phyloP scores from a whole-genome alignment of 2,113 vertebrate species.

The Lepus americanus region DNA sequence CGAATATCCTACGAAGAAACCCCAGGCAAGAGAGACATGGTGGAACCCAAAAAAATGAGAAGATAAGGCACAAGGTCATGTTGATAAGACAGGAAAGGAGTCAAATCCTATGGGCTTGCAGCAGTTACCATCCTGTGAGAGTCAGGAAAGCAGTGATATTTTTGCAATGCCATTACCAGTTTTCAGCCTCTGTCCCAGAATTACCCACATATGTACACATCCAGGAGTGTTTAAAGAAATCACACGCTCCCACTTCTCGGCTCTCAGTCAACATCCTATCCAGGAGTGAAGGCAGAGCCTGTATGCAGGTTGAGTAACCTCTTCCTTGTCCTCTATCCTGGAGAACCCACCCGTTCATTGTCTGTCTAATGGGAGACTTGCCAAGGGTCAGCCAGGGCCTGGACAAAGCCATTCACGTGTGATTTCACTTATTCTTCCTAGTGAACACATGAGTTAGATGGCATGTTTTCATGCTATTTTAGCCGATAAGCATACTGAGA shows the following conservation, averaged over 20 bases:
- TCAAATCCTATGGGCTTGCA: too few species aligned
- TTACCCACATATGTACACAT: neutral
- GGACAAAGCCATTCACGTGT: neutral
- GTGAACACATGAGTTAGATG: neutral
- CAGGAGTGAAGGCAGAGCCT: neutral
- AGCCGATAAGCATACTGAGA: neutral
- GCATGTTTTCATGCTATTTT: neutral
- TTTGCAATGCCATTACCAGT: neutral
- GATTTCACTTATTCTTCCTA: neutral
- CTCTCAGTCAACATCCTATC: neutral
- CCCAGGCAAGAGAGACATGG: neutral
- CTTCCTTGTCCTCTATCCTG: rapidly evolving
- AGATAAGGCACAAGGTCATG: neutral
- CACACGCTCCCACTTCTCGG: neutral
- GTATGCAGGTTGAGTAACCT: rapidly evolving
- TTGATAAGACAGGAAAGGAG: neutral
- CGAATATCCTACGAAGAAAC: neutral
- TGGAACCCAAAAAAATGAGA: neutral
- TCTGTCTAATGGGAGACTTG: neutral
- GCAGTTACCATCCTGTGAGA: neutral
- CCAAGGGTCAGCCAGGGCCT: rapidly evolving
- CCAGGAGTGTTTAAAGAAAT: neutral
- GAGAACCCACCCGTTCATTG: neutral
- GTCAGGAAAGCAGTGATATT: neutral
- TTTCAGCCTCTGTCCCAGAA: neutral